Evolutionary conservation across 2,888 invertebrate species (phyloP).

Genomic region (Hydriomena furcata): DNA sequence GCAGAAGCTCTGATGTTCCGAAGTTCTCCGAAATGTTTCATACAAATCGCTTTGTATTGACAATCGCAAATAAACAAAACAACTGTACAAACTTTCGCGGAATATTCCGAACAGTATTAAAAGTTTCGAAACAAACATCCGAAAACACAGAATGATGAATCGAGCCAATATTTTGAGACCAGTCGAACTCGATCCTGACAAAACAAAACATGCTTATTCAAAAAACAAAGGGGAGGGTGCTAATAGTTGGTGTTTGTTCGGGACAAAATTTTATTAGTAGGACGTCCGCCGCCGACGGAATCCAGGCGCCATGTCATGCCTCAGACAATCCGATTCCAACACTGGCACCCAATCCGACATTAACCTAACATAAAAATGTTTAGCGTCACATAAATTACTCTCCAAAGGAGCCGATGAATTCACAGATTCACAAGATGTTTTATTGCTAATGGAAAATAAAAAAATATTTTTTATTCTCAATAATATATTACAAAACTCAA

Average conservation of each 20-base stretch:
- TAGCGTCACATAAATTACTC: slow-evolving; percentile 77
- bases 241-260: slow-evolving; percentile 74
- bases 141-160: slow-evolving; percentile 38
- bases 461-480: slow-evolving; percentile 49
- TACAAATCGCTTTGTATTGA: slow-evolving; percentile 17
- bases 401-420: slow-evolving; percentile 76
- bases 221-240: slow-evolving; percentile 72
- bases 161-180: slow-evolving; percentile 64
- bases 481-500: slow-evolving; percentile 37
- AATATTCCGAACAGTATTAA: slow-evolving; percentile 31
- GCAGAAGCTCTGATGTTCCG: slow-evolving; percentile 8
- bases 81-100: slow-evolving; percentile 23
- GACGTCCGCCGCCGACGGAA: slow-evolving; percentile 68
- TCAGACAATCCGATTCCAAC: slow-evolving; percentile 77
- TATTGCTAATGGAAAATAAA: slow-evolving; percentile 67
- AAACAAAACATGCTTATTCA: slow-evolving; percentile 71
- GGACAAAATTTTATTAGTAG: slow-evolving; percentile 72
- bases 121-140: slow-evolving; percentile 31
- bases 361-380: slow-evolving; percentile 80
- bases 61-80: slow-evolving; percentile 24
- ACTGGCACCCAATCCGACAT: slow-evolving; percentile 70
- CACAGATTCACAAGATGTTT: slow-evolving; percentile 69
- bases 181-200: slow-evolving; percentile 58
- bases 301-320: slow-evolving; percentile 77
- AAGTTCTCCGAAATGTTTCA: slow-evolving; percentile 27